Base-by-base conservation (phyloP, 2,113 vertebrate genomes). In the Upupa epops region DNA sequence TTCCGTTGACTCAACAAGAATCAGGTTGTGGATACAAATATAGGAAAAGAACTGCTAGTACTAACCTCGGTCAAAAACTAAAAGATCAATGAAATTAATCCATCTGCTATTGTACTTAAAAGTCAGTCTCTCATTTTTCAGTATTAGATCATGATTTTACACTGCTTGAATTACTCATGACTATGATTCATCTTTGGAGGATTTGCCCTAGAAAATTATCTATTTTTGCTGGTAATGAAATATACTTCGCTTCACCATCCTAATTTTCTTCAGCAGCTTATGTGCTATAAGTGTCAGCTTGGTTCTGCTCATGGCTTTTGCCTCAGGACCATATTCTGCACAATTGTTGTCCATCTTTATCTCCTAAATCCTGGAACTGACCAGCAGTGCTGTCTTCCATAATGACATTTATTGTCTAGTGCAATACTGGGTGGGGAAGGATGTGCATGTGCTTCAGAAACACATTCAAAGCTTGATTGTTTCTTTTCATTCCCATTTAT, bases 391-490 rank as follows among this genome's bases (percentile, higher is more conserved):
- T 24, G 13, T 34, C 42, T 83, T 91, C 12, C 28, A 29, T 64
- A 54, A 51, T 4, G 40, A 25, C 14, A 49, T 64, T 84, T 56
- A 49, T 29, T 45, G 40, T 31, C 19, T 54, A 16, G 2, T 36
- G 28, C 37, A 71, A 54, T 0, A 4, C 5, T 6, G 5, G 24
- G 21, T 48, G 18, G 5, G 5, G 8, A 10, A 13, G 1, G 5
- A 2, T 48, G 17, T 15, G 46, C 20, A 19, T 20, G 46, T 48
- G 15, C 6, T 31, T 10, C 5, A 85, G 32, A 83, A 80, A 63
- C 18, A 36, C 18, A 51, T 7, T 22, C 9, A 76, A 56, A 77
- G 12, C 4, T 65, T 48, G 13, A 40, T 45, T 91, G 4, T 60
- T 74, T 74, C 5, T 24, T 63, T 82, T 79, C 8, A 63, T 74